Base-by-base conservation (phyloP, 1,140 invertebrate genomes). In the Drosophila trapezifrons region DNA sequence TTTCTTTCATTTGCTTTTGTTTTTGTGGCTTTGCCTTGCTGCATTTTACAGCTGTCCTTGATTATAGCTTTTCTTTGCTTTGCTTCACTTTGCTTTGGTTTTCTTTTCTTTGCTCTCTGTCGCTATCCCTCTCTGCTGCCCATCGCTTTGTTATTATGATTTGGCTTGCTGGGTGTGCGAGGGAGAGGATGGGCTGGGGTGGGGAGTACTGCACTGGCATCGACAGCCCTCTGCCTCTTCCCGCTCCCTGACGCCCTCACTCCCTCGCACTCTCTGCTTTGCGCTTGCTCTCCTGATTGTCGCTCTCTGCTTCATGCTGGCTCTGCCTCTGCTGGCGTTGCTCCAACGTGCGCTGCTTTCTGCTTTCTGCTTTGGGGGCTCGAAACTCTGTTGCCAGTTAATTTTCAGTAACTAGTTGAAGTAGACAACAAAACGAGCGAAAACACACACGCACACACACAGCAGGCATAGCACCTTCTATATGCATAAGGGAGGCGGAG, bases 331-430 rank as follows among this genome's bases (percentile, higher is more conserved):
- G 70, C 70, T 73, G 38, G 52, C 64, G 60, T 35, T 56, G 52
- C 73, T 78, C 57, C 75, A 71, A 71, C 55, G 64, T 60, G 49
- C 78, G 76, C 76, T 79, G 69, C 70, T 84, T 65, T 56, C 76
- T 78, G 76, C 76, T 73, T 77, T 71, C 83, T 78, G 80, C 78
- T 64, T 64, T 82, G 78, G 79, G 76, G 76, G 66, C 76, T 87
- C 72, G 62, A 87, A 85, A 82, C 83, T 87, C 71, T 82, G 82
- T 79, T 86, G 82, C 66, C 83, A 87, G 84, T 87, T 87, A 87
- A 87, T 87, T 89, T 87, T 89, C 73, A 80, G 84, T 87, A 80
- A 84, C 84, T 89, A 89, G 80, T 83, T 87, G 84, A 89, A 87
- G 84, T 80, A 89, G 84, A 89, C 84, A 89, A 80, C 84, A 80